Base-by-base conservation (phyloP, 2,797 vertebrate genomes). In the Vireo griseus region DNA sequence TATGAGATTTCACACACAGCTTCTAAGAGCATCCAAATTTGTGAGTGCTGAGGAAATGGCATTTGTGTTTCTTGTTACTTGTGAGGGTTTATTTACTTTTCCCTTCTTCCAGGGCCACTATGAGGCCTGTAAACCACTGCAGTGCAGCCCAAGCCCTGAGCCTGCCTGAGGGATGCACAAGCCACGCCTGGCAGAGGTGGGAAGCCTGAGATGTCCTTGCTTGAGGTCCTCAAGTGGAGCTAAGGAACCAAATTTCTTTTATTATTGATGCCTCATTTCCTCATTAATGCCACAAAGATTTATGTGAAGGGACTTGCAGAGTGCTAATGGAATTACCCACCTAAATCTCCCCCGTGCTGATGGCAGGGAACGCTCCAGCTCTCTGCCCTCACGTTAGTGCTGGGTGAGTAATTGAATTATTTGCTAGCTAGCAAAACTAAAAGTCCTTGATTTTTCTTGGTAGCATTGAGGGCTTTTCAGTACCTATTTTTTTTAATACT, bases 281-380 rank as follows among this genome's bases (percentile, higher is more conserved):
- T 86, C 37, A 39, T 92, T 86, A 90, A 61, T 66, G 33, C 83
- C 84, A 88, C 29, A 28, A 82, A 88, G 92, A 96, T 94, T 94
- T 7, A 33, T 42, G 66, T 48, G 68, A 84, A 84, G 88, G 55
- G 69, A 90, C 92, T 86, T 89, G 62, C 81, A 96, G 58, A 11
- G 71, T 88, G 77, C 92, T 97, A 97, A 97, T 96, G 94, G 96
- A 95, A 92, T 96, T 94, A 96, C 62, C 95, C 69, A 17, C 54
- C 93, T 76, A 75, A 95, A 95, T 89, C 87, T 87, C 59, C 77
- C 48, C 77, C 0, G 0, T 7, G 8, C 80, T 4, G 5, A n/a
- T 76, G 66, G 68, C 75, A 92, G 61, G 47, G 67, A 85, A 76
- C 0, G 3, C 82, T 91, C 82, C 2, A 3, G 14, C 93, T 94